Evolutionary conservation across 2,797 vertebrate species (phyloP).

Genomic region (Otolemur crassicaudatus): DNA sequence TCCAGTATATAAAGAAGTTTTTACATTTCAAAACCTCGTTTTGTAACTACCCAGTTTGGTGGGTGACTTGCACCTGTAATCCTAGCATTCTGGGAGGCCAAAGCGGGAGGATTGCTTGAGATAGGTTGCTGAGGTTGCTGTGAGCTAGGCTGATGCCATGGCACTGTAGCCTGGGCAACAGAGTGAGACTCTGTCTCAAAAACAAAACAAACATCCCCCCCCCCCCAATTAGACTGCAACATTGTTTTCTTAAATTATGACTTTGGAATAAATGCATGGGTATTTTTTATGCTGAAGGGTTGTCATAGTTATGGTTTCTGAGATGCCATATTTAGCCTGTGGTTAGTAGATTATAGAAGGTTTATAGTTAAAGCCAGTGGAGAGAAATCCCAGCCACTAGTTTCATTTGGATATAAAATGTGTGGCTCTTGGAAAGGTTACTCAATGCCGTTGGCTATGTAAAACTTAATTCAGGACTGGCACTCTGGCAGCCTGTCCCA

Average conservation of each 20-base stretch:
- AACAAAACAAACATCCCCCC: too few species aligned
- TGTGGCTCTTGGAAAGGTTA: conserved; percentile 50
- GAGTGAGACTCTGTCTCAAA: too few species aligned
- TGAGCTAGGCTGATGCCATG: too few species aligned
- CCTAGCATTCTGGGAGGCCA: too few species aligned
- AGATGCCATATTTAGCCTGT: conserved; percentile 66
- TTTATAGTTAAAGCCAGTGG: conserved; percentile 47
- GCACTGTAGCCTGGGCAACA: too few species aligned
- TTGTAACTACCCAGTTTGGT: too few species aligned
- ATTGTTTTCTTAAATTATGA: conserved; percentile 44
- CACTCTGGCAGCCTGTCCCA: background rate
- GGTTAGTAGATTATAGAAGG: conserved; percentile 62
- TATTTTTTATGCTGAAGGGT: conserved; percentile 11
- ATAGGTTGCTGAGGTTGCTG: too few species aligned
- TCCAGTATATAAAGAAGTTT: conserved; percentile 9
- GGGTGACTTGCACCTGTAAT: too few species aligned
- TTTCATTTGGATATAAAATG: conserved; percentile 44
- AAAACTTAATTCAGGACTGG: background rate
- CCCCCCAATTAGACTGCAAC: background rate
- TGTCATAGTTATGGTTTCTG: conserved; percentile 60
- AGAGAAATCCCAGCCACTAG: conserved; percentile 42
- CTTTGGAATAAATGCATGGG: conserved; percentile 13
- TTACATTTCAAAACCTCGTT: conserved; percentile 4
- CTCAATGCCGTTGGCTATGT: conserved; percentile 12
- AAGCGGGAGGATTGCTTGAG: too few species aligned